These are phyloP conservation scores for Pelecanus crispus DNA, from an alignment of 2,113 vertebrate species.

Conservation along the genomic window DNA sequence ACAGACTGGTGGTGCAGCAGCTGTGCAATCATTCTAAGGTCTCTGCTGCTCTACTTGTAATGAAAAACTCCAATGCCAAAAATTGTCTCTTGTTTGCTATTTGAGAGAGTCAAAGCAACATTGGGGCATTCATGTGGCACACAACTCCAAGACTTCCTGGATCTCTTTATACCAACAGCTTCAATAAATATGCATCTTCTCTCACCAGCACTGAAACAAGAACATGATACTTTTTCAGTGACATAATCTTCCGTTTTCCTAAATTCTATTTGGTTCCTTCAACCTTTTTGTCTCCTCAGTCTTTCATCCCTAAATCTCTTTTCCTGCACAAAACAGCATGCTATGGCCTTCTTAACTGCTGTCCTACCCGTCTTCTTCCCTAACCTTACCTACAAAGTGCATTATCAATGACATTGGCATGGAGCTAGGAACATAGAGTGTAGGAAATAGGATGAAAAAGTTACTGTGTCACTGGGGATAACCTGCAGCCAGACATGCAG, in stretches of 20 bases:
- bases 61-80: background rate
- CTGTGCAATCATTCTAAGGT: background rate
- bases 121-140: background rate
- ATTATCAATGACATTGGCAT: background rate
- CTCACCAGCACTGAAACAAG: background rate
- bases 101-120: background rate
- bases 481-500: background rate
- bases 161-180: background rate
- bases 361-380: background rate
- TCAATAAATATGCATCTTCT: background rate
- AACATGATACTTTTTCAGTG: background rate
- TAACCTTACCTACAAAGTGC: background rate
- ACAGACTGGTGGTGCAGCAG: background rate
- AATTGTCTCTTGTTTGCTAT: background rate
- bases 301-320: background rate
- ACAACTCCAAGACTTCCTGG: background rate
- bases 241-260: background rate
- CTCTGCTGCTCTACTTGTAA: background rate
- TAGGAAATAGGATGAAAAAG: background rate
- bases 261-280: background rate
- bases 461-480: background rate
- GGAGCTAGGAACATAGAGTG: background rate
- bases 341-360: background rate
- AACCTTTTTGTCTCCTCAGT: background rate
- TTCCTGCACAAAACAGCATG: background rate